Base-by-base conservation (phyloP, 2,888 invertebrate species). In the Glaucopsyche alexis region DNA sequence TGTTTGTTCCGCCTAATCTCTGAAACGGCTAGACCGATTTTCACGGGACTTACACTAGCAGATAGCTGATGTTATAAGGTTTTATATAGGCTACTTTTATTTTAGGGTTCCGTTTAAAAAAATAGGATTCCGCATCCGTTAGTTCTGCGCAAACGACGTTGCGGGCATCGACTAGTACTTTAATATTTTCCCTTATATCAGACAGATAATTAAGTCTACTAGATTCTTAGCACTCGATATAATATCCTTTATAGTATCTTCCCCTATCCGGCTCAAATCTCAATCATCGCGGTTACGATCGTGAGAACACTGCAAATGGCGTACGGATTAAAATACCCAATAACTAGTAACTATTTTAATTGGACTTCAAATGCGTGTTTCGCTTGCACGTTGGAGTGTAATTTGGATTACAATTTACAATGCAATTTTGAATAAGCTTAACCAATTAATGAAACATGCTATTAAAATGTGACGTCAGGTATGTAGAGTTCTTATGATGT, bases 321-420 rank as follows among this genome's bases (percentile, higher is more conserved):
- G 1, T 11, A 4, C 42, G 11, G 55, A 55, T 55, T 55, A 55
- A 19, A 19, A 55, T 11, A 55, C 29, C 29, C 60, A 29, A 60
- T 60, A 60, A 60, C 19, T 60, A 60, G 29, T 60, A 60, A 60
- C 60, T 29, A 60, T 60, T 60, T 29, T 60, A 60, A 60, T 60
- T 60, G 60, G 60, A 14, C 29, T 60, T 38, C 60, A 14, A 60
- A 29, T 14, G 47, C 47, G 60, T 60, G 60, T 60, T 38, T 14
- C 60, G 29, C 29, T 38, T 38, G 29, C 14, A 60, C 29, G 29
- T 29, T 29, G 60, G 2, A 38, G 19, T 19, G 4, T 19, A 29
- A 29, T 60, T 6, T 60, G 60, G 29, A 60, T 60, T 60, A 60
- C 60, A 60, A 60, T 60, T 60, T 29, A 60, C 60, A 60, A 38